Percentiles rank a stretch among this genome's conserved stretches.
Conservation (phyloP, 2,113 vertebrate species). For the Falcunculus frontatus region DNA sequence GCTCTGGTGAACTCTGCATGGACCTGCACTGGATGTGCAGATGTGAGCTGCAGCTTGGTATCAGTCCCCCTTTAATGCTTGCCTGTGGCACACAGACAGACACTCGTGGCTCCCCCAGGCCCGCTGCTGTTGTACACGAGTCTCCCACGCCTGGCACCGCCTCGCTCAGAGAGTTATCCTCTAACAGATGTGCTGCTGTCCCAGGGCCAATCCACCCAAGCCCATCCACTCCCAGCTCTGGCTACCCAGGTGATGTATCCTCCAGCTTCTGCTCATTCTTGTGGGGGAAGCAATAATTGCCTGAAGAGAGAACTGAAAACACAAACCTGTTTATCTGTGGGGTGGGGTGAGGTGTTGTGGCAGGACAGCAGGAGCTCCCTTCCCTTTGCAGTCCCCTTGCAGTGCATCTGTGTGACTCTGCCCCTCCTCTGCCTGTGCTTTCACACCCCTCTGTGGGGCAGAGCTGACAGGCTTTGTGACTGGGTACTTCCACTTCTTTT, state of each 20-base stretch:
- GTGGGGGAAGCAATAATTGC: background rate
- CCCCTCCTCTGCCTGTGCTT: too few relatives aligned
- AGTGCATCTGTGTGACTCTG: background rate
- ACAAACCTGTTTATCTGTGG: background rate
- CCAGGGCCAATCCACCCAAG: background rate
- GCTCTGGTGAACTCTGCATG: background rate
- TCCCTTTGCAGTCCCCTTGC: background rate
- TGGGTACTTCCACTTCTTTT: background rate
- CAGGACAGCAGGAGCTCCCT: background rate
- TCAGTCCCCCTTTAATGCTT: background rate
- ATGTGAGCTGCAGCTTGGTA: background rate
- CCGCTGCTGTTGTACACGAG: fast-evolving
- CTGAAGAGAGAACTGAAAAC: background rate
- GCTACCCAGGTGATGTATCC: too few relatives aligned
- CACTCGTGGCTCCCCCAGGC: background rate
- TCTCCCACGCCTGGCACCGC: background rate
- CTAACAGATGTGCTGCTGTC: background rate
- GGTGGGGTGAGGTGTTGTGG: background rate
- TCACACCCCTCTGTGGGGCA: background rate
- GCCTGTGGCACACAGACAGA: background rate
- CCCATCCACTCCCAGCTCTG: background rate
- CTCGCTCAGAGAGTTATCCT: background rate
- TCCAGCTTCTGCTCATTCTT: background rate
- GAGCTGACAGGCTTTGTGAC: background rate
- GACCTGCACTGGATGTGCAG: fast-evolving